These are phyloP conservation scores for Amazona vittata DNA, from an alignment of 2,113 vertebrate species.

Conservation along the genomic window DNA sequence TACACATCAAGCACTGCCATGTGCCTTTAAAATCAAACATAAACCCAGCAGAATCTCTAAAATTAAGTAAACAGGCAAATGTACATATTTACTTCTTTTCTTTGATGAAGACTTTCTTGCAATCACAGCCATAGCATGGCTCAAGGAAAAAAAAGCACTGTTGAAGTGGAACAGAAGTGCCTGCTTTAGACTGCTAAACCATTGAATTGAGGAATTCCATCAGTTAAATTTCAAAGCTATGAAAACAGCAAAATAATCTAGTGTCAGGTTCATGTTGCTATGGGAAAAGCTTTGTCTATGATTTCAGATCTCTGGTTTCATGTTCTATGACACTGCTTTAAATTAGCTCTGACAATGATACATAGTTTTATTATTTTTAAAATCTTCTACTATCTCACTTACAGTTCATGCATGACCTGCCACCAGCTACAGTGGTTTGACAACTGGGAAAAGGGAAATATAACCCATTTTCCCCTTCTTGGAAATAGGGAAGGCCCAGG, in stretches of 20 bases:
- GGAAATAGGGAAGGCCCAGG: not conserved
- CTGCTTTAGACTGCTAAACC: not conserved
- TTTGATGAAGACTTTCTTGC: not conserved
- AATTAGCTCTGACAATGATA: not conserved
- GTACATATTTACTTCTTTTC: not conserved
- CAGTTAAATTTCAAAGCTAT: constrained; percentile 77
- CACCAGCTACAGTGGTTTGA: constrained; percentile 1
- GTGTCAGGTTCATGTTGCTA: constrained; percentile 63
- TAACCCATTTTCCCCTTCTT: not conserved
- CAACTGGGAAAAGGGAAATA: not conserved
- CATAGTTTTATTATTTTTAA: not conserved
- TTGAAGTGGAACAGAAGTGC: not conserved
- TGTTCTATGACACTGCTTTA: not conserved
- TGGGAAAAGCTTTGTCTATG: not conserved
- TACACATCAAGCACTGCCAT: not conserved
- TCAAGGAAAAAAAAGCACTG: not conserved
- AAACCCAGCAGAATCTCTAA: not conserved
- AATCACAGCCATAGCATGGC: not conserved
- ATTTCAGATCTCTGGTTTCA: not conserved
- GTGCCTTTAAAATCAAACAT: not conserved
- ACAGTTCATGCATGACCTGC: not conserved
- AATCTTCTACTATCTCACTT: not conserved
- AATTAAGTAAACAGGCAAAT: not conserved
- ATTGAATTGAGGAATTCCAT: not conserved
- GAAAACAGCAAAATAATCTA: constrained; percentile 33